Conservation (phyloP, 2,888 invertebrate genomes). For the Protonemura montana region DNA sequence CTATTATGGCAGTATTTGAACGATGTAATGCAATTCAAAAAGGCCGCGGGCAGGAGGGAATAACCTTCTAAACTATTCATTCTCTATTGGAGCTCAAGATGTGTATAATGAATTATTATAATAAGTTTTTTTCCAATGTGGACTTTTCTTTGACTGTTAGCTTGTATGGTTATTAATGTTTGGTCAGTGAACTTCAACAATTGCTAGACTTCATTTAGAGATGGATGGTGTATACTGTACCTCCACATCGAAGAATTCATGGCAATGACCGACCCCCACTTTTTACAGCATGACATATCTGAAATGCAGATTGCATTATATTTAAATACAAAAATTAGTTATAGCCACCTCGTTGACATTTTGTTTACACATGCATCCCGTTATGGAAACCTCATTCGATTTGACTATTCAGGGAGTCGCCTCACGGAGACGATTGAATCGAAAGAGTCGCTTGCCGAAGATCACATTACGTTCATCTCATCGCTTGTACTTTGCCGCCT, state of each 20-base stretch:
- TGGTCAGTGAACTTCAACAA: slow-evolving; percentile 32
- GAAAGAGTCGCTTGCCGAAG: not conserved
- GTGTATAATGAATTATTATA: slow-evolving; percentile 27
- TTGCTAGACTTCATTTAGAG: not conserved
- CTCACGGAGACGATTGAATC: not conserved
- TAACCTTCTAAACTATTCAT: slow-evolving; percentile 19
- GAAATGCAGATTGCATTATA: slow-evolving; percentile 8
- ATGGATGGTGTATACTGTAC: not conserved
- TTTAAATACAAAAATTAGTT: not conserved
- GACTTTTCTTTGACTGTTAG: slow-evolving; percentile 8
- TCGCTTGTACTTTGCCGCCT: no score
- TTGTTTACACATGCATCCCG: not conserved
- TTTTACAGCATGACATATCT: not conserved
- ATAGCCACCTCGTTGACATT: not conserved
- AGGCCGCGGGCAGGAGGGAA: slow-evolving; percentile 15
- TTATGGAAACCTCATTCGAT: not conserved
- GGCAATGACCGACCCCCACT: slow-evolving; percentile 29
- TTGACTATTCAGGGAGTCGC: not conserved
- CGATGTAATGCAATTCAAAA: slow-evolving; percentile 23
- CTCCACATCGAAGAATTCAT: not conserved
- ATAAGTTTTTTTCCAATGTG: slow-evolving; percentile 24
- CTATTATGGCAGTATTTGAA: not conserved
- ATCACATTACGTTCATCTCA: not conserved
- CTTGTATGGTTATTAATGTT: slow-evolving; percentile 20
- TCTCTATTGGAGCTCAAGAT: slow-evolving; percentile 21